Evolutionary conservation across 1,140 invertebrate genomes (phyloP).

Genomic region (Amphibalanus amphitrite): DNA sequence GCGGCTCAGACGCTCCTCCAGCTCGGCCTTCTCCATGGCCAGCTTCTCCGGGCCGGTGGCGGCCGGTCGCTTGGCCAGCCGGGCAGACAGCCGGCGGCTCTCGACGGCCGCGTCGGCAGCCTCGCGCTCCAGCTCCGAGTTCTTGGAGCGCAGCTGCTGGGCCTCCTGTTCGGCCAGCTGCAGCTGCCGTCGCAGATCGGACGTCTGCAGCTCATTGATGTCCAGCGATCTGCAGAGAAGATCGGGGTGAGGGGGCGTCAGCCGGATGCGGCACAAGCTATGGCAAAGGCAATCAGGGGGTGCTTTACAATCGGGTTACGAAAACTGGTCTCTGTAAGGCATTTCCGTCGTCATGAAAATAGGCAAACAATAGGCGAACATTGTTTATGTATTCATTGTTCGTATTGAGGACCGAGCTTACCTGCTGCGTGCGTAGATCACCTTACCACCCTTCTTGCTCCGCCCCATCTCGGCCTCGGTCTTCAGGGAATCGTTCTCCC

Average conservation of each 20-base stretch:
- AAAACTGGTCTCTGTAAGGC: no score
- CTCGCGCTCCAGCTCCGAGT: conserved; percentile 37
- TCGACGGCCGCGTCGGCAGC: conserved; percentile 14
- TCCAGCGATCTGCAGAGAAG: neutral
- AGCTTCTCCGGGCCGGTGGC: conserved; percentile 15
- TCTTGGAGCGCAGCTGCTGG: conserved; percentile 49
- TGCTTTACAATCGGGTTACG: no score
- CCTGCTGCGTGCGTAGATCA: conserved; percentile 9
- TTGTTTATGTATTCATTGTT: conserved; percentile 5
- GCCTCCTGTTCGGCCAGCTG: conserved; percentile 33
- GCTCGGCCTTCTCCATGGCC: conserved; percentile 15
- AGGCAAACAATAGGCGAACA: no score
- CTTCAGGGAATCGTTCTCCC: conserved; percentile 33
- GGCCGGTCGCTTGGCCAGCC: conserved; percentile 13
- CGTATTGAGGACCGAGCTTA: conserved; percentile 5
- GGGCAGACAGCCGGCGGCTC: conserved; percentile 14
- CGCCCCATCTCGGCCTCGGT: conserved; percentile 29
- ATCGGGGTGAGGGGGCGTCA: no score
- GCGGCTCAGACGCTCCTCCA: neutral
- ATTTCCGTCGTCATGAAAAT: no score
- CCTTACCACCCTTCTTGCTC: conserved; percentile 21
- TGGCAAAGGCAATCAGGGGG: no score
- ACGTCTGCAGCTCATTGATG: neutral
- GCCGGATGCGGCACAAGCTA: no score
- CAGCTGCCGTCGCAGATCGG: neutral